Percentiles rank a stretch among this genome's conserved stretches.
Conservation (phyloP, 2,888 invertebrate species). For the Meandrusa payeni region DNA sequence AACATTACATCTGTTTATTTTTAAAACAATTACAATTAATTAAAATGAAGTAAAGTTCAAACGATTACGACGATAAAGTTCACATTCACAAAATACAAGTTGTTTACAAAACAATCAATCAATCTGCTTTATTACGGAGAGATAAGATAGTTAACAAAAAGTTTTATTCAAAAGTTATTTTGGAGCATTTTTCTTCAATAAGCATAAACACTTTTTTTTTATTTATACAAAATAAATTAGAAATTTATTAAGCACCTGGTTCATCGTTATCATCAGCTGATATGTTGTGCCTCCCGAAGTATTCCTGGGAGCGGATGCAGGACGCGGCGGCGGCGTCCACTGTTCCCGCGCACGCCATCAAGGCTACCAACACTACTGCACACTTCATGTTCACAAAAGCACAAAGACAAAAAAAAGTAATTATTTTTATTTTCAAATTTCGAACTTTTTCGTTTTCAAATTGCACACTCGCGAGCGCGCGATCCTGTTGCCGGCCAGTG, state of each 20-base stretch:
- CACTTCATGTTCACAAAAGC: constrained; percentile 69
- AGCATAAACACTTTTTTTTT: no score
- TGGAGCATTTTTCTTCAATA: no score
- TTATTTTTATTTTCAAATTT: constrained; percentile 44
- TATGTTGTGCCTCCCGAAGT: constrained; percentile 68
- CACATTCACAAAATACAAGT: neutral
- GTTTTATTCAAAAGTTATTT: constrained; percentile 1
- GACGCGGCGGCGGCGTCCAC: constrained; percentile 51
- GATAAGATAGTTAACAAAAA: neutral
- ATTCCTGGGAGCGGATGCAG: constrained; percentile 57
- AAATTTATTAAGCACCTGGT: constrained; percentile 58
- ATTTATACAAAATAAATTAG: neutral
- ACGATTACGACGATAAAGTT: constrained; percentile 5
- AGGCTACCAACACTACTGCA: constrained; percentile 57
- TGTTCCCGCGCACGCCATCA: constrained; percentile 48
- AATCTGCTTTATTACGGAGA: constrained; percentile 2
- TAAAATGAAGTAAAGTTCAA: constrained; percentile 3
- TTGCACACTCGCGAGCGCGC: constrained; percentile 62
- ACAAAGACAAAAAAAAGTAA: constrained; percentile 34
- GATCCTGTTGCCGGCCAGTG: constrained; percentile 41
- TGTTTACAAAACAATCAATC: constrained; percentile 1
- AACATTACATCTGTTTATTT: constrained; percentile 2
- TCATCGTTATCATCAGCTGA: constrained; percentile 71
- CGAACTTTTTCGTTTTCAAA: constrained; percentile 45
- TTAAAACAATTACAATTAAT: neutral